phyloP scores from a whole-genome alignment of 1,140 invertebrate species.

The Catajapyx aquilonaris region DNA sequence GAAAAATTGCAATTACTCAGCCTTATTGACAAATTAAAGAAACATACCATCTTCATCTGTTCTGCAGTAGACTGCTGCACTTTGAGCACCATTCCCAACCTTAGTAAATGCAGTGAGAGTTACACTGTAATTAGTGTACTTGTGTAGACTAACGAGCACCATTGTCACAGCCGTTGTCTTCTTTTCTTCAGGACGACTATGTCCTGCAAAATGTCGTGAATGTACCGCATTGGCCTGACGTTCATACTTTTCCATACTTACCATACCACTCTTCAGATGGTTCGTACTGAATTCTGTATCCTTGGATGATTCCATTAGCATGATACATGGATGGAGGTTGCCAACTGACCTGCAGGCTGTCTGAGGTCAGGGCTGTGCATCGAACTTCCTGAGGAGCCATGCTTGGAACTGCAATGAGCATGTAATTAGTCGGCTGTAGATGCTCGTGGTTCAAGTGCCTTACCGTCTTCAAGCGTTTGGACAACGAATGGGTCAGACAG shows the following conservation, averaged over 20 bases:
- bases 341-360: constrained; percentile 62
- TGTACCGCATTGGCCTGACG: too few species aligned
- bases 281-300: constrained; percentile 56
- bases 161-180: constrained; percentile 44
- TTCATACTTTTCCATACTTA: neutral
- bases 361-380: constrained; percentile 45
- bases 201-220: neutral
- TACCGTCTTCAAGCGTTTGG: constrained; percentile 64
- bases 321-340: constrained; percentile 52
- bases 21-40: neutral
- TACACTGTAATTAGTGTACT: constrained; percentile 86
- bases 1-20: constrained; percentile 3
- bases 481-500: constrained; percentile 45
- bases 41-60: constrained; percentile 76
- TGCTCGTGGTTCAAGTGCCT: constrained; percentile 12
- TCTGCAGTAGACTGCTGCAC: constrained; percentile 59
- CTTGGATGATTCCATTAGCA: constrained; percentile 57
- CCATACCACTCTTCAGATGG: constrained; percentile 15
- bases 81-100: constrained; percentile 68
- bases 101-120: constrained; percentile 68
- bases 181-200: constrained; percentile 24
- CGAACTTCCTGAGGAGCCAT: constrained; percentile 45
- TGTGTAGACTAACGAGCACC: constrained; percentile 41
- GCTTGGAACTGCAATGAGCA: constrained; percentile 36
- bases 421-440: neutral